Percentiles rank a stretch among this genome's conserved stretches.
Conservation (phyloP, 2,888 invertebrate genomes). For the Drosophila paranaensis region DNA sequence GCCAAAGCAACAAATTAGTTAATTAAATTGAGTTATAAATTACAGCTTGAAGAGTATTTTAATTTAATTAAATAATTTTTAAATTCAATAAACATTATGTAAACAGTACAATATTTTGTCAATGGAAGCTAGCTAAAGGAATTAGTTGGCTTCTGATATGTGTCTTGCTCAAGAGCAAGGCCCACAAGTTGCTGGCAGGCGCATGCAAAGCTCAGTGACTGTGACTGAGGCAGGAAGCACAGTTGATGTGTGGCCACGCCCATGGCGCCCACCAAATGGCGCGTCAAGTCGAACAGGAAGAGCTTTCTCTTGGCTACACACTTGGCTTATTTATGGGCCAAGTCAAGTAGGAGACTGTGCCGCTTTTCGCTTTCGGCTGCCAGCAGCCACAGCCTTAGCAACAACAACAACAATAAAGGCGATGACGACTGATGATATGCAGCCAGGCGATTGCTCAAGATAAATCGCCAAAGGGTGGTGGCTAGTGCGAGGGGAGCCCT, state of each 20-base stretch:
- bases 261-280: slow-evolving; percentile 33
- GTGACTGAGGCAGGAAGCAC: slow-evolving; percentile 39
- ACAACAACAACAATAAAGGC: slow-evolving; percentile 63
- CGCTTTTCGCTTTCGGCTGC: slow-evolving; percentile 37
- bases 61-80: background rate
- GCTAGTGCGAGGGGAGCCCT: slow-evolving; percentile 9
- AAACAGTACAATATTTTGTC: background rate
- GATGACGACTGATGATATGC: slow-evolving; percentile 76
- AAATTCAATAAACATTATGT: too few relatives aligned
- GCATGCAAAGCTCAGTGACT: slow-evolving; percentile 31
- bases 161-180: background rate
- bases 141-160: background rate
- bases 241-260: slow-evolving; percentile 34
- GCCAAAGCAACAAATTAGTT: slow-evolving; percentile 8
- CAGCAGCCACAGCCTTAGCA: too few relatives aligned
- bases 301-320: slow-evolving; percentile 19
- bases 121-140: background rate
- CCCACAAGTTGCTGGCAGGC: background rate
- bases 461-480: slow-evolving; percentile 59
- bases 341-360: slow-evolving; percentile 39
- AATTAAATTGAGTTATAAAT: slow-evolving; percentile 21
- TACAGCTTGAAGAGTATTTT: background rate
- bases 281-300: slow-evolving; percentile 31
- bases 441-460: slow-evolving; percentile 59
- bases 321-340: slow-evolving; percentile 47